phyloP scores from a whole-genome alignment of 2,888 invertebrate genomes.

The Rhingia campestris region DNA sequence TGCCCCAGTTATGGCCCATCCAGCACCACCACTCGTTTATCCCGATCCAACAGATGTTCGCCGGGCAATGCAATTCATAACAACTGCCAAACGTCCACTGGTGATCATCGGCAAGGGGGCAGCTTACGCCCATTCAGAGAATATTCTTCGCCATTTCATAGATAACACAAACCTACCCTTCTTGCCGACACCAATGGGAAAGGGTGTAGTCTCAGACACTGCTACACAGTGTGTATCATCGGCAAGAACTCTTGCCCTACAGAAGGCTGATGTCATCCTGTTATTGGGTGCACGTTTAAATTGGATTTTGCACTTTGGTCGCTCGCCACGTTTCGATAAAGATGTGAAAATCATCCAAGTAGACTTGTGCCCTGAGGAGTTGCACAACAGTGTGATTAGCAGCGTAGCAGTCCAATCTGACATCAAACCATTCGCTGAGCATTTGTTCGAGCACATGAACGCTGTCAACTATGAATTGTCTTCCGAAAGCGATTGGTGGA shows the following conservation, averaged over 20 bases:
- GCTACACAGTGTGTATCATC: slow-evolving; percentile 90
- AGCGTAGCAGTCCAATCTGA: slow-evolving; percentile 93
- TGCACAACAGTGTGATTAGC: slow-evolving; percentile 93
- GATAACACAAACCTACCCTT: slow-evolving; percentile 91
- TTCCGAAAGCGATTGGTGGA: slow-evolving; percentile 89
- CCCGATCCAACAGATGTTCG: slow-evolving; percentile 89
- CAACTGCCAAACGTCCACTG: slow-evolving; percentile 90
- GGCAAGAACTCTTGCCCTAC: slow-evolving; percentile 93
- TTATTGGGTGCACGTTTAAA: slow-evolving; percentile 95
- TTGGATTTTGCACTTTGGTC: slow-evolving; percentile 99
- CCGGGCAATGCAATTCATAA: slow-evolving; percentile 87
- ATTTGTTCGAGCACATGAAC: slow-evolving; percentile 85
- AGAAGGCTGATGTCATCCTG: slow-evolving; percentile 93
- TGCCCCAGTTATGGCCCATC: slow-evolving; percentile 80
- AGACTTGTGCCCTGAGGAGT: slow-evolving; percentile 94
- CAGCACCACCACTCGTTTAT: slow-evolving; percentile 86
- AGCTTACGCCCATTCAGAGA: slow-evolving; percentile 91
- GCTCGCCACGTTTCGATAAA: slow-evolving; percentile 91
- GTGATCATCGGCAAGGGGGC: slow-evolving; percentile 96
- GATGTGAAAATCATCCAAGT: slow-evolving; percentile 95
- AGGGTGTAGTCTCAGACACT: slow-evolving; percentile 90
- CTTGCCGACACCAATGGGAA: slow-evolving; percentile 97
- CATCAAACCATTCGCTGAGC: slow-evolving; percentile 88
- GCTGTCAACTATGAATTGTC: slow-evolving; percentile 85
- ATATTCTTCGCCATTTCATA: slow-evolving; percentile 87